Evolutionary conservation across 2,888 invertebrate species (phyloP), one percentile per base, ranked within the genome.

Genomic region (Dicycla oo): DNA sequence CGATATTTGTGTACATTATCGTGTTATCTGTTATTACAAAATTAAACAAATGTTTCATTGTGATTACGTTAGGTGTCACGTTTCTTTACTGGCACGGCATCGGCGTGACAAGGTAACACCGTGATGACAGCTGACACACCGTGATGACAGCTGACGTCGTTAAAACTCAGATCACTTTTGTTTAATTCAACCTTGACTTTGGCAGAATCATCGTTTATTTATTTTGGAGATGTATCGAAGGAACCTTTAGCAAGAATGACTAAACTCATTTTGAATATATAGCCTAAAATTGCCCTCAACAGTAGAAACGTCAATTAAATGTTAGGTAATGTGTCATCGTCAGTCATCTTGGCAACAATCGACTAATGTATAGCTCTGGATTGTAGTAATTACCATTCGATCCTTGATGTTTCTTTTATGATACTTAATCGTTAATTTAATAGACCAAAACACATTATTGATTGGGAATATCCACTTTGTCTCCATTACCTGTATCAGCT

Each of bases 21-120:
- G 15, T 66, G 57, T 66, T 76, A 78, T 76, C 81, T 78, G 69
- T 51, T 70, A 81, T 76, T 66, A 78, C 53, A 66, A 66, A 58
- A 63, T 47, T 63, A 66, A 81, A 77, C 62, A 77, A 81, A 77
- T 64, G 81, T 70, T 70, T 70, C 53, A 61, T 10, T 45, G 20
- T 47, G 57, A 63, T 76, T 76, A 58, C 70, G 49, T 54, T 53
- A 53, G 23, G 3, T 34, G 65, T 63, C 78, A 71, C 66, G 71
- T 81, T 81, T 54, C 8, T 13, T 43, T 40, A 18, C 38, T 51
- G 30, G 34, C 45, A 53, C 11, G 57, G 8, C 62, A 60, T n/a
- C 34, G 56, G 11, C 62, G 53, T 26, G 43, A 47, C 72, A 73
- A 53, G 3, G 30, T 61, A 75, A 49, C 69, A 38, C 34, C 15